Evolutionary conservation across 2,888 invertebrate genomes (phyloP), one percentile per base, ranked within the genome.

Genomic region (Dryobotodes eremita): DNA sequence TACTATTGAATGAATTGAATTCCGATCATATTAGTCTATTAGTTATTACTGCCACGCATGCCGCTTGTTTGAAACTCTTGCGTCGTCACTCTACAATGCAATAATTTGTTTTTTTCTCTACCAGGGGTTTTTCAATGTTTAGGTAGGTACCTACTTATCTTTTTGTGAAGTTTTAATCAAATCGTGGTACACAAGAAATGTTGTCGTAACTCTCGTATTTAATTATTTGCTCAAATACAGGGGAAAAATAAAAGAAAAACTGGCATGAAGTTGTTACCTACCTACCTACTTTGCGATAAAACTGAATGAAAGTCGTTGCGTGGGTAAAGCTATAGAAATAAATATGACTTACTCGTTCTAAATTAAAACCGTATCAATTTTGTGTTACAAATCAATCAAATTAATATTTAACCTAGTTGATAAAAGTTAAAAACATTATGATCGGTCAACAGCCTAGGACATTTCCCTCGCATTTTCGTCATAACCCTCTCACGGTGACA

Each of bases 381-480:
- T 6, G 6, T 17, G 36, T 53, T 17, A 36, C 53, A 17, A n/a
- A 69, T 36, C 7, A 70, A 70, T 70, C 3, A n/a, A 36, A 55
- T 46, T 10, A n/a, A 10, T 23, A 23, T 8, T 8, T 55, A 11
- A n/a, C 55, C 6, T 70, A 36, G 17, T 53, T 5, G 5, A 42
- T 5, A 42, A 42, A 7, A 42, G 42, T 42, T 2, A 42, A 42
- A 42, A 46, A 46, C 4, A 10, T 6, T 6, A 46, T 23, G 69
- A 6, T 17, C 10, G 23, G 10, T n/a, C 6, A n/a, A 11, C 17
- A 23, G 36, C 11, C 36, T 66, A 31, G 7, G 11, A 23, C 23
- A 42, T 82, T 81, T 84, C 62, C 57, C 61, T 57, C 36, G 26
- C 84, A 70, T 75, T 85, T 79, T 75, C 73, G 73, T 64, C 72